Evolutionary conservation across 2,888 invertebrate species (phyloP).

Genomic region (Platerodrilus igneus): DNA sequence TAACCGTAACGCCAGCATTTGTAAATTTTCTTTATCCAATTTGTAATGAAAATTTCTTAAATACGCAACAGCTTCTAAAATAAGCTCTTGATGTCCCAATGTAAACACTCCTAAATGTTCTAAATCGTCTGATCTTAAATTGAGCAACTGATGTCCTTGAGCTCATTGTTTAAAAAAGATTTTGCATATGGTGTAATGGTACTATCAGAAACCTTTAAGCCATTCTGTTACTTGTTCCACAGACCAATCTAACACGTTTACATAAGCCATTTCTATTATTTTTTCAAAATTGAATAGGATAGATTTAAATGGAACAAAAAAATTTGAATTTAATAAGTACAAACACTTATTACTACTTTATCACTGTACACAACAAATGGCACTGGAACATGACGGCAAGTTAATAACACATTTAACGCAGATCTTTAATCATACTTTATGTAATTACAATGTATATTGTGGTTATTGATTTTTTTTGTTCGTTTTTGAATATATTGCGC

Average conservation of each 20-base stretch:
- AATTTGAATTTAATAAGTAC: too few species aligned
- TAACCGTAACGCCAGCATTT: constrained; percentile 79
- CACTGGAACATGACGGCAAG: too few species aligned
- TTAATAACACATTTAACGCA: too few species aligned
- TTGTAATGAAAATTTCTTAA: constrained; percentile 88
- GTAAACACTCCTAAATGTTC: constrained; percentile 79
- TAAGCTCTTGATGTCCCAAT: constrained; percentile 90
- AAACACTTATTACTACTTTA: too few species aligned
- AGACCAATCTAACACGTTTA: constrained; percentile 85
- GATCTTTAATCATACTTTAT: too few species aligned
- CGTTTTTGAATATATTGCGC: too few species aligned
- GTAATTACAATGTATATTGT: too few species aligned
- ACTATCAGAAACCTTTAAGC: constrained; percentile 83
- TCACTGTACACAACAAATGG: too few species aligned
- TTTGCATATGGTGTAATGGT: constrained; percentile 76
- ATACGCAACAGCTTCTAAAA: constrained; percentile 88
- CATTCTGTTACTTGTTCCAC: constrained; percentile 87
- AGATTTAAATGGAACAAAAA: too few species aligned
- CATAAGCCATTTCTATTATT: constrained; percentile 85
- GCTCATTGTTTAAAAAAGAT: constrained; percentile 77
- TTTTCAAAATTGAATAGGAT: too few species aligned
- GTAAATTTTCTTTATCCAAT: constrained; percentile 85
- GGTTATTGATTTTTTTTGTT: too few species aligned
- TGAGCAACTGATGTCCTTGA: constrained; percentile 76
- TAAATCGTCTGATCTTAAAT: constrained; percentile 82